Evolutionary conservation across 2,797 vertebrate genomes (phyloP), one percentile per base, ranked within the genome.

Genomic region (Gymnocypris eckloni): DNA sequence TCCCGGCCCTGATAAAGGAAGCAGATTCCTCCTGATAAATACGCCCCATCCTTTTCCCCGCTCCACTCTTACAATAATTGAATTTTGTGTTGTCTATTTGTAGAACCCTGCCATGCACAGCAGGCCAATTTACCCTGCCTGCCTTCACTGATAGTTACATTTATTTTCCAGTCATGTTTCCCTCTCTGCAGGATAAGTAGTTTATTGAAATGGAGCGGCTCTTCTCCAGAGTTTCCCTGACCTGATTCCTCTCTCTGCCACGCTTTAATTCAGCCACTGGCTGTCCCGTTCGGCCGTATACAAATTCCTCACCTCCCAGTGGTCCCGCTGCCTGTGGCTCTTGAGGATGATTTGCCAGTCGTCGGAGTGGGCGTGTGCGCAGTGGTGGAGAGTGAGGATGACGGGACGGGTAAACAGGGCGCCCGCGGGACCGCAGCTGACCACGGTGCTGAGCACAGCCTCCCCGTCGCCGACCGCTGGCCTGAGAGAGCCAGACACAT

Each of bases 271-370:
- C 73, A 84, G 22, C n/a, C 69, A 59, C 70, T 20, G 54, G 18
- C 48, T 18, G 69, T 45, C 48, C 70, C 33, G 43, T 48, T 20
- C 16, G 41, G 39, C 70, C 0, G 1, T 39, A 54, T 71, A 12
- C 1, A 25, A 48, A 33, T 11, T 61, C 2, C 94, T 95, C 88
- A 97, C 98, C 97, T 99, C 97, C 98, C 98, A 99, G 0, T 95
- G 96, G 52, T 96, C 97, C 92, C 97, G 97, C 48, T 94, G 89
- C 84, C 96, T 91, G 80, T 97, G 97, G 90, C 96, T 97, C 93
- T 96, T 98, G 85, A 99, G 95, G 91, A 98, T 97, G 84, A 99
- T 97, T 90, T 97, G 95, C 98, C 98, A 99, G 93, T 98, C 96
- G 25, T 98, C 97, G 0, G 95, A 95, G 86, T 95, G 96, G 0